A percentile compares a stretch with the other conserved stretches of the same genome.
phyloP scores from a whole-genome alignment of 2,888 invertebrate species.

The Lacanobia oleracea region DNA sequence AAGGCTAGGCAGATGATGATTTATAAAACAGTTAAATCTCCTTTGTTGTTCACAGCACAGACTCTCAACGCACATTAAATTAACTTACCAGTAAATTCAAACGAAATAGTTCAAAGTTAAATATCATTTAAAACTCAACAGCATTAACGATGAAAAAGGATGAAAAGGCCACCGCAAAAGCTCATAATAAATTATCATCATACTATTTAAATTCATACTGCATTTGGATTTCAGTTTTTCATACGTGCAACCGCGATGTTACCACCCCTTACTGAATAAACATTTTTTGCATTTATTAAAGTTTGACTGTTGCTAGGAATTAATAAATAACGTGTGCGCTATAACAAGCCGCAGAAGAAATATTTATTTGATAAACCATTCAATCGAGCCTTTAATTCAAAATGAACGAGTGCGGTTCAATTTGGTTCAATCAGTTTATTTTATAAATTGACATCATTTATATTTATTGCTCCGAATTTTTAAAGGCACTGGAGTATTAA shows the following conservation, averaged over 20 bases:
- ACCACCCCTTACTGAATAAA: conserved; percentile 4
- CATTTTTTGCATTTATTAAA: conserved; percentile 28
- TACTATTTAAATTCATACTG: conserved; percentile 25
- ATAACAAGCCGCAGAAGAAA: conserved; percentile 10
- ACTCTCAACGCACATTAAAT: not conserved
- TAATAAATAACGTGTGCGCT: not conserved
- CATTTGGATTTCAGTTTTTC: conserved; percentile 40
- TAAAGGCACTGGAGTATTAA: not conserved
- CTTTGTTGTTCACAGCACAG: not conserved
- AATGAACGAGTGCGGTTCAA: not conserved
- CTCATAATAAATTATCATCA: conserved; percentile 21
- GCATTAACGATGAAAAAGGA: conserved; percentile 13
- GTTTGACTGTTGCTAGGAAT: too few species aligned
- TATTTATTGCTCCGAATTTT: not conserved
- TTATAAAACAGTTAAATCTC: too few species aligned
- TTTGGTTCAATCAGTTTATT: conserved; percentile 7
- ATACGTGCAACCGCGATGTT: conserved; percentile 19
- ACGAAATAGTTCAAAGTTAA: conserved; percentile 13
- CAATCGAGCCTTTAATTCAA: conserved; percentile 2
- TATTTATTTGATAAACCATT: conserved; percentile 10
- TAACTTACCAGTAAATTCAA: conserved; percentile 9
- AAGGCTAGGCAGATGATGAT: too few species aligned
- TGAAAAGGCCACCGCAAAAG: not conserved
- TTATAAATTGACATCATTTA: conserved; percentile 3
- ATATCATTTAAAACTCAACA: conserved; percentile 20